These are phyloP conservation scores for Vireo altiloquus DNA, from an alignment of 2,113 vertebrate genomes.

Conservation along the genomic window DNA sequence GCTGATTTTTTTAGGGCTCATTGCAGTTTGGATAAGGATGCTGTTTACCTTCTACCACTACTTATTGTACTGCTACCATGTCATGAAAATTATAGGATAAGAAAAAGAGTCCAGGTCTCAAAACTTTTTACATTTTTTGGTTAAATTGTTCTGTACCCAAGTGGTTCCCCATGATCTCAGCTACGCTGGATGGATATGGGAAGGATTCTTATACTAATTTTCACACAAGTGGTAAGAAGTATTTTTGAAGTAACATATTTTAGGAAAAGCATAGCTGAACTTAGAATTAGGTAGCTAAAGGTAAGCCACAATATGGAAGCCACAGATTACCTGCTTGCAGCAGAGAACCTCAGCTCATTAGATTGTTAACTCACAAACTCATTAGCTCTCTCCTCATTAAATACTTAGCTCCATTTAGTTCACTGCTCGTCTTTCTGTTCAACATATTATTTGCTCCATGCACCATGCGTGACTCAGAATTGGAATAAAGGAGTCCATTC, in stretches of 20 bases:
- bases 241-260: background rate
- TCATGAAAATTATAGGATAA: background rate
- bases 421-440: constrained; percentile 40
- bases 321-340: constrained; percentile 29
- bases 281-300: constrained; percentile 41
- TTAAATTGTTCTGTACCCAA: background rate
- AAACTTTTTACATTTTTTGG: background rate
- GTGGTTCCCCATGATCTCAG: background rate
- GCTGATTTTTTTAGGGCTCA: background rate
- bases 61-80: background rate
- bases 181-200: background rate
- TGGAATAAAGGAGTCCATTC: background rate
- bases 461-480: background rate
- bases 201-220: background rate
- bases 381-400: constrained; percentile 67
- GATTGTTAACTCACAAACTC: constrained; percentile 63
- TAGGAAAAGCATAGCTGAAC: background rate
- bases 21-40: background rate
- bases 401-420: constrained; percentile 59
- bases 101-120: background rate
- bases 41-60: background rate
- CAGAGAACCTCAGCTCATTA: constrained; percentile 63
- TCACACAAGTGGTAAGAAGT: background rate
- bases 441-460: constrained; percentile 53
- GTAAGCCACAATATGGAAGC: constrained; percentile 51